Base-by-base conservation (phyloP, 2,797 vertebrate genomes). In the Enteromius anoplus region DNA sequence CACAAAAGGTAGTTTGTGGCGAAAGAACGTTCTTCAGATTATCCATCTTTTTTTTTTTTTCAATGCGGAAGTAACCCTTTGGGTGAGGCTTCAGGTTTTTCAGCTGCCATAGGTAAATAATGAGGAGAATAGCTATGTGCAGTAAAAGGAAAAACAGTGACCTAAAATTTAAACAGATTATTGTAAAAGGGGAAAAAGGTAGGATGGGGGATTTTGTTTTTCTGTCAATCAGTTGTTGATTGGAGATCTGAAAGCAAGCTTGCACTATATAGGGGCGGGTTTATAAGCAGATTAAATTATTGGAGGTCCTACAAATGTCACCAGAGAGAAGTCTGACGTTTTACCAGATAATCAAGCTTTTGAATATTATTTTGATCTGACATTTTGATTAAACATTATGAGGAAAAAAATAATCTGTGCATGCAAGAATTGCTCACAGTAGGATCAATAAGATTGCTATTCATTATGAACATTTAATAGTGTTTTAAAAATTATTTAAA, bases 241-340 rank as follows among this genome's bases (percentile, higher is more conserved):
- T 51, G 17, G 45, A 51, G 4, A 72, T 49, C 45, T 21, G 9
- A 51, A 34, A 21, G 42, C 5, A 47, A 47, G 14, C 42, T 71
- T 71, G 23, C 14, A 10, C n/a, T 47, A 2, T 26, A 5, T 71
- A 71, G 42, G 23, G 23, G 23, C 0, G 0, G 42, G 15, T 29
- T 71, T 71, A 71, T 71, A 71, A 58, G n/a, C n/a, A 23, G 55
- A 32, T 64, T 32, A 17, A 62, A 62, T 29, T 62, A 7, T 64
- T 32, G 14, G 14, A 32, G 15, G 26, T 64, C 26, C 26, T 32
- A 64, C 26, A 17, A 64, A 64, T 29, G 14, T 62, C 60, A 29
- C 60, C 12, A 62, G 26, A 29, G 60, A 62, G 26, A 62, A 62
- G 26, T 32, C 60, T 62, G 60, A 15, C 1, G 11, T 62, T 29